Base-by-base conservation (phyloP, 2,113 vertebrate species). In the Clarias macrocephalus region DNA sequence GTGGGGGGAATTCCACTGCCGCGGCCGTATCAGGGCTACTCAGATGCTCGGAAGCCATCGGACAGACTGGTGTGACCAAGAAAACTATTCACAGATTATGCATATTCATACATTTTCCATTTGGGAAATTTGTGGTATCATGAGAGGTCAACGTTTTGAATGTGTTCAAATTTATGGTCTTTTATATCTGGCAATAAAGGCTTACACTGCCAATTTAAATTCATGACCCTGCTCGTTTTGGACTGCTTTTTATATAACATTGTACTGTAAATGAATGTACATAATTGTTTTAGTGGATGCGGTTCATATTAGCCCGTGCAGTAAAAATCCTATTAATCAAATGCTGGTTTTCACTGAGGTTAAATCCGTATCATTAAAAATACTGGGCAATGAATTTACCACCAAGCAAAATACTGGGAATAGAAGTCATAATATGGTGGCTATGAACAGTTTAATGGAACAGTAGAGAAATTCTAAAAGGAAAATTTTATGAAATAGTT, bases 241-340 rank as follows among this genome's bases (percentile, higher is more conserved):
- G 33, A 62, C 18, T 28, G 25, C 33, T 30, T 83, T 77, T 63
- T 48, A 33, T 37, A 87, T 30, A 28, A 33, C 63, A 65, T 81
- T 60, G 19, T 80, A 65, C 79, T 85, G 85, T 85, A 87, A 85
- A 75, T 66, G 81, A 84, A 80, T n/a, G 30, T 72, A 89, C 86
- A 89, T 68, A 89, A 84, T 88, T 92, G 92, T 91, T 91, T 87
- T 87, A 88, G 89, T 91, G 88, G 91, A 92, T 88, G 62, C 5
- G 54, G 65, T 93, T 92, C 90, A 90, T 93, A 30, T 87, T 60
- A 83, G 83, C 82, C 65, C 87, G 57, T 81, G 89, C 62, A 80
- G 88, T 93, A 89, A 92, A 92, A 72, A 30, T 90, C 85, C 77
- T 77, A 86, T 89, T 88, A 86, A 77, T 73, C 70, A 72, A 12